These are phyloP conservation scores for Anneissia japonica DNA, from an alignment of 35 echinoderm and acorn worm genomes.

Conservation along the genomic window DNA sequence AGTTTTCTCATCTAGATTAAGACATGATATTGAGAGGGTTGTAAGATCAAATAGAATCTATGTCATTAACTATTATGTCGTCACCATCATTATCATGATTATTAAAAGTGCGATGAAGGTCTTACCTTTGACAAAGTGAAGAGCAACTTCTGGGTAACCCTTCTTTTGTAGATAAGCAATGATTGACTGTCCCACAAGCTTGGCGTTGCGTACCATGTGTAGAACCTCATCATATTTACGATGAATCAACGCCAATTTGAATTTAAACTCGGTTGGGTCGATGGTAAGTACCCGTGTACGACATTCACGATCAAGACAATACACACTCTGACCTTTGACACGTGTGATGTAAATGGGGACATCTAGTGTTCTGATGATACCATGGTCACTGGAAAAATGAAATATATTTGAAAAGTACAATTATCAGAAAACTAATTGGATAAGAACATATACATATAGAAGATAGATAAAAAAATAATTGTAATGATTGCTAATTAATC, in stretches of 20 bases:
- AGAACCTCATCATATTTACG: conserved; percentile 96
- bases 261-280: conserved; percentile 83
- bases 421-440: too few species aligned
- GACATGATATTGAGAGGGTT: too few species aligned
- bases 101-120: too few species aligned
- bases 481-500: too few species aligned
- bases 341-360: conserved; percentile 94
- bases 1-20: conserved; percentile 72
- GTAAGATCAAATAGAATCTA: too few species aligned
- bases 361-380: conserved; percentile 90
- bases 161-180: conserved; percentile 99
- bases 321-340: conserved; percentile 90
- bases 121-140: conserved; percentile 79
- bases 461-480: too few species aligned
- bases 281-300: conserved; percentile 87
- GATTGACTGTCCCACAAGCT: conserved; percentile 94
- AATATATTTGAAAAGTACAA: background rate
- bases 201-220: conserved; percentile 94
- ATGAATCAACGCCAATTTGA: conserved; percentile 89
- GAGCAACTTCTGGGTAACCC: conserved; percentile 91
- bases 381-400: conserved; percentile 66
- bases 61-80: too few species aligned
- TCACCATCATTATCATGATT: too few species aligned
- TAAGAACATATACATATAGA: too few species aligned
- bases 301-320: conserved; percentile 92